Conservation (phyloP, 2,113 vertebrate species). For the Excalfactoria chinensis region DNA sequence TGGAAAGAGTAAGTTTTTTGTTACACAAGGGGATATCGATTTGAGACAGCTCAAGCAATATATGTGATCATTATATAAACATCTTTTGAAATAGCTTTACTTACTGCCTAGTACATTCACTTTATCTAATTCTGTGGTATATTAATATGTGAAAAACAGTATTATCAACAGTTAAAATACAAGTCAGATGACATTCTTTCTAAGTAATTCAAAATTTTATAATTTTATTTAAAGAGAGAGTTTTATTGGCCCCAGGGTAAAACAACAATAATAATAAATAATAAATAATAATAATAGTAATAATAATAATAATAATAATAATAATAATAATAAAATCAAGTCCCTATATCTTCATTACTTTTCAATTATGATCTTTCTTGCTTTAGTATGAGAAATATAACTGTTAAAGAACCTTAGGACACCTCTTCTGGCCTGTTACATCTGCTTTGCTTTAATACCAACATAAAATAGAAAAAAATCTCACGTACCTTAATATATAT, state of each 20-base stretch:
- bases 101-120: slow-evolving; percentile 1
- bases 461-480: neutral
- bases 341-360: neutral
- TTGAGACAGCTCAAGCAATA: slow-evolving; percentile 51
- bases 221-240: neutral
- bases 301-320: no score
- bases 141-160: neutral
- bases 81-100: slow-evolving; percentile 40
- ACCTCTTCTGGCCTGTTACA: neutral
- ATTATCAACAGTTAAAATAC: neutral
- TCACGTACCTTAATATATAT: neutral
- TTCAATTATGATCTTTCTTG: neutral
- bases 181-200: neutral
- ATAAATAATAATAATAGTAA: no score
- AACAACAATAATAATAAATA: no score
- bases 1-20: slow-evolving; percentile 60
- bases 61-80: slow-evolving; percentile 36
- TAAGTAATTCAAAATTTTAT: neutral
- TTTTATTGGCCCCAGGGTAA: neutral
- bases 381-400: neutral
- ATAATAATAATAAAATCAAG: neutral
- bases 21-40: slow-evolving; percentile 45
- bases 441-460: neutral
- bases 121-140: slow-evolving; percentile 30
- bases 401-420: neutral